Evolutionary conservation across 2,113 vertebrate genomes (phyloP).

Genomic region (Neolamprologus falcicula): DNA sequence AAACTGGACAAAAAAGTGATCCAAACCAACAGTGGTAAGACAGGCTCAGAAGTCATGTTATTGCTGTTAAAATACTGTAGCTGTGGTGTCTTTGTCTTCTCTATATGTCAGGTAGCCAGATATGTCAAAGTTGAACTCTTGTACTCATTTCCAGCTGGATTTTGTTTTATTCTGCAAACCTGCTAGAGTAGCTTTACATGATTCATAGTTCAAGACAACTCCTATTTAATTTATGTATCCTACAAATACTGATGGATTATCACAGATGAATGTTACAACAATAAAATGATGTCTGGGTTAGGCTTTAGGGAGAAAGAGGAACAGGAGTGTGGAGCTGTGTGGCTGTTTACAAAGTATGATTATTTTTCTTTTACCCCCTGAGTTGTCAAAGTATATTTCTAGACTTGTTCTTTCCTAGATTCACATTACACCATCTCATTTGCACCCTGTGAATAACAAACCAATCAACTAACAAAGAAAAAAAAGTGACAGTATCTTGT

Average conservation of each 20-base stretch:
- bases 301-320: neutral
- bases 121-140: neutral
- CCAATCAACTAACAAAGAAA: neutral
- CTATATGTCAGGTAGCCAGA: fast-evolving
- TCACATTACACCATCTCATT: neutral
- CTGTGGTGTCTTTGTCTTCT: fast-evolving
- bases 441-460: neutral
- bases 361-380: neutral
- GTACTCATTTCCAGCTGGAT: fast-evolving
- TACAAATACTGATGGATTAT: fast-evolving
- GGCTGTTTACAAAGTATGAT: neutral
- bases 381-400: neutral
- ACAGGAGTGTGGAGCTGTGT: neutral
- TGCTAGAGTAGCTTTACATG: neutral
- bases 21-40: neutral
- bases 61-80: neutral
- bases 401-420: neutral
- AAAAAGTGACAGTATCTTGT: neutral
- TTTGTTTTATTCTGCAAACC: neutral
- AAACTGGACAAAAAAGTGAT: neutral
- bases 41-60: neutral
- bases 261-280: neutral
- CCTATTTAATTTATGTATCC: neutral
- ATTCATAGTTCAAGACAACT: neutral
- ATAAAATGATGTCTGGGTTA: fast-evolving